Base-by-base conservation (phyloP, 2,113 vertebrate genomes). In the Mormoops blainvillei region DNA sequence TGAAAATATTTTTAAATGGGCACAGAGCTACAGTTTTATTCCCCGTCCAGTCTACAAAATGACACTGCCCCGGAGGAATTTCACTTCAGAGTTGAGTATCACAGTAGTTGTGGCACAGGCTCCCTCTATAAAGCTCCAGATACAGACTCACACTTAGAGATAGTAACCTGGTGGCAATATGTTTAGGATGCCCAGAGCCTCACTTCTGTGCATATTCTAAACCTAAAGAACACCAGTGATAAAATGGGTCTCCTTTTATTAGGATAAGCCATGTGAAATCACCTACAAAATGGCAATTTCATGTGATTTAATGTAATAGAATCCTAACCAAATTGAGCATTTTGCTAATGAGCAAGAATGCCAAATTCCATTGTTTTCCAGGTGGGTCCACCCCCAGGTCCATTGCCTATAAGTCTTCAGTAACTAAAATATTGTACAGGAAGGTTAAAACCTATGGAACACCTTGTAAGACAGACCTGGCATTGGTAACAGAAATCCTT, bases 1-100 rank as follows among this genome's bases (percentile, higher is more conserved):
- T 78, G 70, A 77, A 95, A 95, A 87, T 87, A 89, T 94, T 95
- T 97, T 95, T 73, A 74, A 94, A 80, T 28, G 67, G 58, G 80
- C 91, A 91, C 82, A 89, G 24, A 93, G 83, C 74, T 93, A 20
- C 24, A 56, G 48, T 94, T 94, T 91, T 80, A 91, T 73, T 91
- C 96, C 90, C 74, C 87, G 50, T 50, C 90, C 41, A 45, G 56
- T 77, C 82, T 71, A 91, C 68, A 81, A 83, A 96, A 96, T 71
- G 86, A 84, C 54, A 84, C 36, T 78, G 61, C 58, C 24, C 20
- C 26, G 3, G 82, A 91, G 11, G 38, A 87, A 91, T 89, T 80
- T 78, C 74, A 68, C 91, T 63, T 36, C 43, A 38, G 22, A 76
- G 22, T 73, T 73, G 43, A 94, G 77, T 18, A 36, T 33, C 58